Percentiles rank a stretch among this genome's conserved stretches.
Evolutionary conservation across 2,113 vertebrate genomes (phyloP).

Genomic region (Cyanoramphus novaezelandiae): DNA sequence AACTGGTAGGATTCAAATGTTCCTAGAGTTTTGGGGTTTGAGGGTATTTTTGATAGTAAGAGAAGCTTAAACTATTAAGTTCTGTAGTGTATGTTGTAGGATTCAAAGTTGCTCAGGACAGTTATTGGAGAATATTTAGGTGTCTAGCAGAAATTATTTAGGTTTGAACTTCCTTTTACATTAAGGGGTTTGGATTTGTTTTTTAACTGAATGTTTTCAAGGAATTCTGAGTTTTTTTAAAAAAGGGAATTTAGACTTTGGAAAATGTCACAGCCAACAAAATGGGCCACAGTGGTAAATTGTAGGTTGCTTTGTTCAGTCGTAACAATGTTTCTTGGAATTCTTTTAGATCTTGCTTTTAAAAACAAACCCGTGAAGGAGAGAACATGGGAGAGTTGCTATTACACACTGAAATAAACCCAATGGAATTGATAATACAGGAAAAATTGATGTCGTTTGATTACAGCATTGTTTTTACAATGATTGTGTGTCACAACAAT

Average conservation of each 20-base stretch:
- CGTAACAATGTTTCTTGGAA: neutral
- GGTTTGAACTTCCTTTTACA: neutral
- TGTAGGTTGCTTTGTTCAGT: neutral
- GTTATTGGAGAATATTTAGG: neutral
- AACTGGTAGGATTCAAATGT: neutral
- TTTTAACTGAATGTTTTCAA: neutral
- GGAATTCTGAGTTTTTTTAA: neutral
- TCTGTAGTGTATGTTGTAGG: neutral
- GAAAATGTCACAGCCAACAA: neutral
- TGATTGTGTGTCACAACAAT: neutral
- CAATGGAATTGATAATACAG: neutral
- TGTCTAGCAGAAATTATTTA: neutral
- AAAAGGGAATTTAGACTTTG: neutral
- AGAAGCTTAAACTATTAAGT: neutral
- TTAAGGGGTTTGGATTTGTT: neutral
- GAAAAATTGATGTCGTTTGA: neutral
- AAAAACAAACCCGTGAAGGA: neutral
- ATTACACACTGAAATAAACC: neutral
- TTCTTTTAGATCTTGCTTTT: neutral
- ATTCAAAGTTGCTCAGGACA: neutral
- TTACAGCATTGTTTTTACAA: slow-evolving; percentile 17
- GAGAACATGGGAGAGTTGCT: neutral
- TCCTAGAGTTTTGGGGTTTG: neutral
- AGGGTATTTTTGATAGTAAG: neutral
- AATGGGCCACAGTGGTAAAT: neutral